phyloP scores from a whole-genome alignment of 2,113 vertebrate genomes.

The Anthoscopus minutus region DNA sequence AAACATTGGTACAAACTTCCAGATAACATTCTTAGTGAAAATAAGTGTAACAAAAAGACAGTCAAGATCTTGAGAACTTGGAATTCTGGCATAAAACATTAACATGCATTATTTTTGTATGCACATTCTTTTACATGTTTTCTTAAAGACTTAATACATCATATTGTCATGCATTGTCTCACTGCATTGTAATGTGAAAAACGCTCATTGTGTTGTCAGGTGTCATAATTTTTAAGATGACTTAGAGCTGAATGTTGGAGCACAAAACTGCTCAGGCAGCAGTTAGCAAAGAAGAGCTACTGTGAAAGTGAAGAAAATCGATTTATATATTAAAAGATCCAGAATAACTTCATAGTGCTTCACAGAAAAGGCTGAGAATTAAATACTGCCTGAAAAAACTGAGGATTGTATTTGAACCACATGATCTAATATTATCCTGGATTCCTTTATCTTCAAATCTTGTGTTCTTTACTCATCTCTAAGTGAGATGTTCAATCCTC shows the following conservation, averaged over 20 bases:
- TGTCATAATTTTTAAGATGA: background rate
- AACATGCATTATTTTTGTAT: background rate
- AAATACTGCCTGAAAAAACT: background rate
- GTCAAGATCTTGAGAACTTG: background rate
- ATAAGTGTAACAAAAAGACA: background rate
- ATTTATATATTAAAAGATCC: background rate
- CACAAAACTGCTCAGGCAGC: background rate
- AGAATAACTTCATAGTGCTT: background rate
- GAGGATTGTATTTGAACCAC: background rate
- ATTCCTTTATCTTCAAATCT: background rate
- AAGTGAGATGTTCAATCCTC: background rate
- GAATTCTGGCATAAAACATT: background rate
- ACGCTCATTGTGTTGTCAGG: background rate
- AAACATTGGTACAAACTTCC: background rate
- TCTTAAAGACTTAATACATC: background rate
- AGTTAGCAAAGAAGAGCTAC: background rate
- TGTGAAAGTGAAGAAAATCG: background rate
- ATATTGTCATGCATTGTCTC: background rate
- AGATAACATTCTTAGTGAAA: background rate
- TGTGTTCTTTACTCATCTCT: background rate
- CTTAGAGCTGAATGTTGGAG: background rate
- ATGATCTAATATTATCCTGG: background rate
- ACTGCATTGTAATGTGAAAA: background rate
- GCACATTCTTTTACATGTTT: background rate
- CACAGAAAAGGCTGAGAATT: background rate